Evolutionary conservation across 2,797 vertebrate genomes (phyloP).

Genomic region (Botia almorhae): DNA sequence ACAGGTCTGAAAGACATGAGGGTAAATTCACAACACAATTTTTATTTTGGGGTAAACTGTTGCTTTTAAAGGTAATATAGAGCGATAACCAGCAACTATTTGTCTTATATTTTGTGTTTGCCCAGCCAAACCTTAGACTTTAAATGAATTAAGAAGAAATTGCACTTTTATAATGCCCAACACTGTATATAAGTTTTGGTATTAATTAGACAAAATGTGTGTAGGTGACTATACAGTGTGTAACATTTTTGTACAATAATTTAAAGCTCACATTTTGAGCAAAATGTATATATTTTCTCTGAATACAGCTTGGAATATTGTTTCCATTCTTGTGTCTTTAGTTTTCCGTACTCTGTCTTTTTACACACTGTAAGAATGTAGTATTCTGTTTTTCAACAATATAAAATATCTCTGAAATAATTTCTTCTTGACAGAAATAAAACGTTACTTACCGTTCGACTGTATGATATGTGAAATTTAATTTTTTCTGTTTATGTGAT

Average conservation of each 20-base stretch:
- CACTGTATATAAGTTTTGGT: conserved; percentile 47
- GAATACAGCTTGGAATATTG: not conserved
- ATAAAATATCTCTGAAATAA: not conserved
- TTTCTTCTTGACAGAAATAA: conserved; percentile 38
- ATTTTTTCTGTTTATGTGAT: not conserved
- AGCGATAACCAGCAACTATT: not conserved
- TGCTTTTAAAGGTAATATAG: not conserved
- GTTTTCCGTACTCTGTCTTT: conserved; percentile 2
- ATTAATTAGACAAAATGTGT: conserved; percentile 42
- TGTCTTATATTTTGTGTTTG: not conserved
- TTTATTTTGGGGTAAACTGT: not conserved
- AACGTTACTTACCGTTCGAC: not conserved
- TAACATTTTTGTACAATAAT: conserved; percentile 57
- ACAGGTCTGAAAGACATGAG: too few relatives aligned
- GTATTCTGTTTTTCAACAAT: not conserved
- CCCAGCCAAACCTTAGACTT: conserved; percentile 21
- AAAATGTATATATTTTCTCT: conserved; percentile 53
- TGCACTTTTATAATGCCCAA: conserved; percentile 65
- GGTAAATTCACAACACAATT: not conserved
- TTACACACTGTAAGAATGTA: conserved; percentile 13
- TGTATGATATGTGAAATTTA: not conserved
- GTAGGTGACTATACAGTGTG: conserved; percentile 32
- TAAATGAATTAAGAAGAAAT: conserved; percentile 36
- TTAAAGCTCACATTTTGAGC: conserved; percentile 26
- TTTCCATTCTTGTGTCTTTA: not conserved